Evolutionary conservation across 2,888 invertebrate genomes (phyloP).

Genomic region (Microctonus hyperodae): DNA sequence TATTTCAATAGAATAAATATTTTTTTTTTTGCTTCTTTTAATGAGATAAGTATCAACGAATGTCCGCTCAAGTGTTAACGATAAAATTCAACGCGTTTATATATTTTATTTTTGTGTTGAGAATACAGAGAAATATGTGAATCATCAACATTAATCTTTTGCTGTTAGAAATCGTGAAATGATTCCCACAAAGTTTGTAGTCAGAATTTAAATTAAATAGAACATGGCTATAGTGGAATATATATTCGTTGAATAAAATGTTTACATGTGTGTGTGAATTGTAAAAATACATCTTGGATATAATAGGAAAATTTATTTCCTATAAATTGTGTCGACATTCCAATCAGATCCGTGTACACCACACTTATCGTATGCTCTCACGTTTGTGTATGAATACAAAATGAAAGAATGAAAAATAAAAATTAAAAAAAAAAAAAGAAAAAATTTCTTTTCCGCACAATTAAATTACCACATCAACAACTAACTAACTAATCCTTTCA

Average conservation of each 20-base stretch:
- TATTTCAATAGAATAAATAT: no score
- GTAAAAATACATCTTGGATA: conserved; percentile 3
- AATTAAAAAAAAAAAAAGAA: conserved; percentile 32
- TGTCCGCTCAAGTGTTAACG: neutral
- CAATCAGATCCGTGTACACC: conserved; percentile 2
- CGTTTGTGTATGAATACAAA: conserved; percentile 12
- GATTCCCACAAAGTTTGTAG: neutral
- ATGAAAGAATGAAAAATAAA: conserved; percentile 3
- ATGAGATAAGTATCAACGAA: neutral
- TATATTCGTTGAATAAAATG: neutral
- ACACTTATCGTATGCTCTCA: neutral
- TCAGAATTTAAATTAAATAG: neutral
- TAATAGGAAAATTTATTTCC: conserved; percentile 31
- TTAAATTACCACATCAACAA: no score
- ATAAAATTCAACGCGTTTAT: neutral
- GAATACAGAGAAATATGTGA: neutral
- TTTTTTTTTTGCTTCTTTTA: no score
- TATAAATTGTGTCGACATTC: neutral
- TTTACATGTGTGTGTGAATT: neutral
- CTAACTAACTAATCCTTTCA: no score
- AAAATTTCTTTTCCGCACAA: no score
- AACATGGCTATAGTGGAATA: neutral
- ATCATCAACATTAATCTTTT: neutral
- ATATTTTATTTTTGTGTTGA: neutral
- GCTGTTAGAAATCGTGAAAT: neutral